Evolutionary conservation across 1,140 invertebrate species (phyloP), one percentile per base, ranked within the genome.

Genomic region (Chionoecetes opilio): DNA sequence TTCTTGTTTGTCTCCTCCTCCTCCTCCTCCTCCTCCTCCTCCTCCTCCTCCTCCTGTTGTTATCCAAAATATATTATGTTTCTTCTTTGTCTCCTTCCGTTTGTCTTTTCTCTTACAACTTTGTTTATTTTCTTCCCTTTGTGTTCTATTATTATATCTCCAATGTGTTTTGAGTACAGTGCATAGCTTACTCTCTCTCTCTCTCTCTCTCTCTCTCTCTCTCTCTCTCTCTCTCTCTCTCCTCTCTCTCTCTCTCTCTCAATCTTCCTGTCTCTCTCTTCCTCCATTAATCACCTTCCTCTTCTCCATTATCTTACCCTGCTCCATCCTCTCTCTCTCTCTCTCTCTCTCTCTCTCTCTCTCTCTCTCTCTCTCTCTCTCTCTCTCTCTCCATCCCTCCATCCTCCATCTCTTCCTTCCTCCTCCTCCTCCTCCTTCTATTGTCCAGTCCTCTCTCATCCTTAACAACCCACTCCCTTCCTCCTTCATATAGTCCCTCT

Each of bases 131-230:
- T 34, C n/a, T 31, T 31, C 21, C n/a, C 37, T 87, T 34, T 38
- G 14, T 87, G n/a, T 34, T 38, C 37, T 87, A 21, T 26, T 6
- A 2, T 1, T 75, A 2, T 46, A 5, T 46, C 41, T 75, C 21
- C n/a, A 53, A 53, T 53, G 9, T 2, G 14, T 46, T 5, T 46
- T 46, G 21, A 53, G 8, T 53, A 9, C 8, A 53, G 11, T 53
- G 21, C 21, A 14, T 53, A 11, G 0, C 85, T 87, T 32, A 34
- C 85, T 87, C 85, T 87, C 85, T 87, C 85, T 87, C 85, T 86
- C 85, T 86, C 85, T 86, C 85, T 37, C 85, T 87, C 85, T 32
- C 85, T 38, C 85, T 37, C 31, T 38, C 85, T 88, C n/a, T 88
- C 11, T 88, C 86, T 3, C 86, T 88, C n/a, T 38, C 86, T 88